A percentile compares a stretch with the other conserved stretches of the same genome.
phyloP scores from a whole-genome alignment of 2,797 vertebrate species.

The Centroberyx gerrardi region DNA sequence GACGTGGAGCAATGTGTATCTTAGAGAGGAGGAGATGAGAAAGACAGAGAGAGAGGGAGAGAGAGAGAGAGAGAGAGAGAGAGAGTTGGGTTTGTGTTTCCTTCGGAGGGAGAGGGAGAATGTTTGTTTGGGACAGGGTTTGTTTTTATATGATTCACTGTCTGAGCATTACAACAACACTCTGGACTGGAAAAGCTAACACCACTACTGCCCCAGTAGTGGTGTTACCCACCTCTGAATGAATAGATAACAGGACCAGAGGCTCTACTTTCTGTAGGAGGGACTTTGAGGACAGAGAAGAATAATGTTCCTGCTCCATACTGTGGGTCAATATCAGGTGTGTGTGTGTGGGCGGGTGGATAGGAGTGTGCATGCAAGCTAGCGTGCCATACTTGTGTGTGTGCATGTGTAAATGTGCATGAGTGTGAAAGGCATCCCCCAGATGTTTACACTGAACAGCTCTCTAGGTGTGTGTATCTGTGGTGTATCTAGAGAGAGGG shows the following conservation, averaged over 20 bases:
- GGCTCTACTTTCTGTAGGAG: slow-evolving; percentile 9
- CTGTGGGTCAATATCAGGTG: neutral
- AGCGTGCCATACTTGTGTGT: neutral
- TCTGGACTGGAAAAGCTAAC: slow-evolving; percentile 57
- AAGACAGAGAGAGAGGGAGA: slow-evolving; percentile 5
- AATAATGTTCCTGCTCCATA: slow-evolving; percentile 19
- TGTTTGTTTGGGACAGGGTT: slow-evolving; percentile 13
- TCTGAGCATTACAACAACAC: neutral
- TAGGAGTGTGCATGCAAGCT: slow-evolving; percentile 21
- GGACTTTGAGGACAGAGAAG: neutral
- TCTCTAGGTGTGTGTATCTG: slow-evolving; percentile 13
- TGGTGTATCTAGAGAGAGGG: slow-evolving; percentile 24
- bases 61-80: neutral
- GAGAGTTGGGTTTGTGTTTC: neutral
- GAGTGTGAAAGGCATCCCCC: slow-evolving; percentile 44
- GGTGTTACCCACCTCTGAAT: slow-evolving; percentile 30
- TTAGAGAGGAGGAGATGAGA: slow-evolving; percentile 19
- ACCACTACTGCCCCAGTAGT: slow-evolving; percentile 45
- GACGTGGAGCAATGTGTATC: slow-evolving; percentile 28
- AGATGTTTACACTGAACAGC: slow-evolving; percentile 44
- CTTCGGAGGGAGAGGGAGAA: neutral
- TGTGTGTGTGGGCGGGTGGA: slow-evolving; percentile 13
- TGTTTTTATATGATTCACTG: slow-evolving; percentile 6
- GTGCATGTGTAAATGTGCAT: slow-evolving; percentile 25
- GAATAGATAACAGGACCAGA: slow-evolving; percentile 46